Evolutionary conservation across 2,113 vertebrate species (phyloP).

Genomic region (Etheostoma cragini): DNA sequence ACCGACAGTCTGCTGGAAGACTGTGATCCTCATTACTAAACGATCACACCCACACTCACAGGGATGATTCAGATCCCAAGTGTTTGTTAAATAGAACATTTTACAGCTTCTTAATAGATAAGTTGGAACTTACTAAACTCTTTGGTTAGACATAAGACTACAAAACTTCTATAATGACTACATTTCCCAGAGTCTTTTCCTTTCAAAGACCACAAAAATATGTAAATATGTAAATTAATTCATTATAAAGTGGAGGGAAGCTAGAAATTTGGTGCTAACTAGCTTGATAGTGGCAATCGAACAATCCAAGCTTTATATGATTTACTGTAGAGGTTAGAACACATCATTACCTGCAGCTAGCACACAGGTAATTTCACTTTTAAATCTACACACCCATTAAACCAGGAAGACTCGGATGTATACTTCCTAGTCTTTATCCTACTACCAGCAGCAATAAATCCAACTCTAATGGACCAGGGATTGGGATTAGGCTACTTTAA

Average conservation of each 20-base stretch:
- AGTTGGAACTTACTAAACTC: not conserved
- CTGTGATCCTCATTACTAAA: constrained; percentile 87
- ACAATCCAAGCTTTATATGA: not conserved
- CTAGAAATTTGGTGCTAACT: constrained; percentile 28
- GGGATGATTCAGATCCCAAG: not conserved
- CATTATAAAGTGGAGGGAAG: not conserved
- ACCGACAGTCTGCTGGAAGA: constrained; percentile 94
- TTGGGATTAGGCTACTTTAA: constrained; percentile 16
- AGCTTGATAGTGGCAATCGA: not conserved
- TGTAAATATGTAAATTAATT: not conserved
- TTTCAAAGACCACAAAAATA: constrained; percentile 2
- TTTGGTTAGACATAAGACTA: not conserved
- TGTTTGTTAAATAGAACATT: not conserved
- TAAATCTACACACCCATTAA: constrained; percentile 13
- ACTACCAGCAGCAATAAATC: constrained; percentile 41
- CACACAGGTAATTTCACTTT: constrained; percentile 31
- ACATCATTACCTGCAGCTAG: constrained; percentile 36
- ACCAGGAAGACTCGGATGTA: not conserved
- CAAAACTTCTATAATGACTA: not conserved
- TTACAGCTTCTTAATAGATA: not conserved
- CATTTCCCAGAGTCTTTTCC: not conserved
- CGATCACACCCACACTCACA: not conserved
- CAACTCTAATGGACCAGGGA: constrained; percentile 12
- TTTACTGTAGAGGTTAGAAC: not conserved
- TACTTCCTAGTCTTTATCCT: constrained; percentile 9